Evolutionary conservation across 2,113 vertebrate species (phyloP).

Genomic region (Oryzias melastigma): DNA sequence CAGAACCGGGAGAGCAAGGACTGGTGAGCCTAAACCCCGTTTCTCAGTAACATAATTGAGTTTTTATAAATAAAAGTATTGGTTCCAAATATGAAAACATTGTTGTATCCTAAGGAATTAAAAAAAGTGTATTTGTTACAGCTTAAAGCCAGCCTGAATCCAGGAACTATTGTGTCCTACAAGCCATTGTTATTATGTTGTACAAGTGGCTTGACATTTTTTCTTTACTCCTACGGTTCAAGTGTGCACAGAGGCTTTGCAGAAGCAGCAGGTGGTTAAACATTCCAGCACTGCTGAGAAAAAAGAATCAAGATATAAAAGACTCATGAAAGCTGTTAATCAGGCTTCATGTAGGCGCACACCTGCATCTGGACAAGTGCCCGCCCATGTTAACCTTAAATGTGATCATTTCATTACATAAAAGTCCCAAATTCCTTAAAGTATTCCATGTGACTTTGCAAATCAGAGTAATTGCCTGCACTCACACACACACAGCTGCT

Average conservation of each 20-base stretch:
- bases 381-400: slow-evolving; percentile 40
- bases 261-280: slow-evolving; percentile 48
- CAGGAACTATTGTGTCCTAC: no score
- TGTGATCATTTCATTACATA: slow-evolving; percentile 50
- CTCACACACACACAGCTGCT: slow-evolving; percentile 23
- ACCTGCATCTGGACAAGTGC: slow-evolving; percentile 52
- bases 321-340: slow-evolving; percentile 45
- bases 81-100: no score
- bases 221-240: not conserved
- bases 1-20: slow-evolving; percentile 89
- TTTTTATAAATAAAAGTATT: not conserved
- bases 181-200: not conserved
- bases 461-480: slow-evolving; percentile 64
- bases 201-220: not conserved
- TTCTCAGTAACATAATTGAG: not conserved
- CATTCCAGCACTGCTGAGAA: slow-evolving; percentile 38
- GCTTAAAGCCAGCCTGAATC: not conserved
- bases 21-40: slow-evolving; percentile 82
- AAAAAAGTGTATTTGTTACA: not conserved
- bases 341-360: slow-evolving; percentile 48
- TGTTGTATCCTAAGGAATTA: no score
- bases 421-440: slow-evolving; percentile 59
- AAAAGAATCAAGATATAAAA: slow-evolving; percentile 40
- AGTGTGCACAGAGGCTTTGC: slow-evolving; percentile 35
- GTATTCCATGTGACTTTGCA: slow-evolving; percentile 55